phyloP scores from a whole-genome alignment of 2,888 invertebrate species.

The Prosapia bicincta region DNA sequence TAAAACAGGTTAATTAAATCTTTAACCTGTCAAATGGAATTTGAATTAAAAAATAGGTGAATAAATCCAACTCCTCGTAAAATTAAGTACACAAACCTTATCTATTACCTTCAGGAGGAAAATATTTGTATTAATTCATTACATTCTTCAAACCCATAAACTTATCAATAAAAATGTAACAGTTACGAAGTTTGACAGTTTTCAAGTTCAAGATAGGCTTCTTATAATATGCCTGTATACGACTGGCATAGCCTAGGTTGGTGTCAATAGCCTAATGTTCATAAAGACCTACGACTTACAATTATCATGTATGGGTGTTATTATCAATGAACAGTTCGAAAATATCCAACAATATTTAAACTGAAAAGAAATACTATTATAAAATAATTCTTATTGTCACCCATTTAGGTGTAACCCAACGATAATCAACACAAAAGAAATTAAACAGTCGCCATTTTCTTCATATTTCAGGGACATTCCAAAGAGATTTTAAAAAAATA shows the following conservation, averaged over 20 bases:
- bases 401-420: slow-evolving; percentile 18
- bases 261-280: neutral
- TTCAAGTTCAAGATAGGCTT: neutral
- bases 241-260: neutral
- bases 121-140: no score
- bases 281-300: neutral
- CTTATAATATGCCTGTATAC: neutral
- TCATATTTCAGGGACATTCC: slow-evolving; percentile 21
- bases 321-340: neutral
- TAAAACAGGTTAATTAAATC: no score
- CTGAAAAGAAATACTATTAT: neutral
- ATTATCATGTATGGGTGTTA: neutral
- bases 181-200: no score
- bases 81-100: no score
- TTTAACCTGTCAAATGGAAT: no score
- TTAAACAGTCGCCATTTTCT: slow-evolving; percentile 22
- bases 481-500: slow-evolving; percentile 7
- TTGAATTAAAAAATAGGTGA: no score
- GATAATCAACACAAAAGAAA: slow-evolving; percentile 20
- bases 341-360: neutral
- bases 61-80: no score
- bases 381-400: neutral
- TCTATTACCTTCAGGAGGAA: no score
- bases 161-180: neutral
- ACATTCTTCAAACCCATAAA: no score